These are phyloP conservation scores for Nebria brevicollis DNA, from an alignment of 2,888 invertebrate species.

Conservation along the genomic window DNA sequence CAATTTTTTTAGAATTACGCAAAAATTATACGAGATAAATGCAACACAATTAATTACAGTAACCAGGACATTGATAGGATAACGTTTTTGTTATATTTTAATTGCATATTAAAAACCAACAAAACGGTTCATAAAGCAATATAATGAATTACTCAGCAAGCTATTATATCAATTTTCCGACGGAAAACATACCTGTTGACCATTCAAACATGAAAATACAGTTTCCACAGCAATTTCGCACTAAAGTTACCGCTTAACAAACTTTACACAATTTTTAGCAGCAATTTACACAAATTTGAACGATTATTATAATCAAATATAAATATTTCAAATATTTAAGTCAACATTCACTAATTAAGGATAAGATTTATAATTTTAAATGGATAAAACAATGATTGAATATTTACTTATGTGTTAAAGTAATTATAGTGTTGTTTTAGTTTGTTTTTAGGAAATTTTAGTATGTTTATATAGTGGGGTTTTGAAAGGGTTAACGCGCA, in stretches of 20 bases:
- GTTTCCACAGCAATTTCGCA: constrained; percentile 3
- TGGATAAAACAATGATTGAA: not conserved
- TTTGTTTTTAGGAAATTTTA: not conserved
- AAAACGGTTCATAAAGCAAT: not conserved
- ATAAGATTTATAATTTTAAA: not conserved
- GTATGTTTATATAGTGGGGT: not conserved
- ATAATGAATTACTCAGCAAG: not conserved
- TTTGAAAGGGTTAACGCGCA: not conserved
- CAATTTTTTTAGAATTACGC: not conserved
- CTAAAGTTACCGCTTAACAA: not conserved
- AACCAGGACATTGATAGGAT: not conserved
- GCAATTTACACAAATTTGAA: not conserved
- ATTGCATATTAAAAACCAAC: constrained; percentile 3
- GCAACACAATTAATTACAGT: not conserved
- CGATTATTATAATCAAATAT: not conserved
- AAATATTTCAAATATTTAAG: not conserved
- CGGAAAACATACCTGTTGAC: constrained; percentile 21
- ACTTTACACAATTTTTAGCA: not conserved
- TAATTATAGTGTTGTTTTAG: too few relatives aligned
- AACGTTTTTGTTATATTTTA: not conserved
- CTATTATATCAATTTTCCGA: constrained; percentile 17
- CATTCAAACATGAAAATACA: not conserved
- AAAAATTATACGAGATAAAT: not conserved
- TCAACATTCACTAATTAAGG: not conserved
- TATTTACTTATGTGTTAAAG: not conserved